Evolutionary conservation across 2,797 vertebrate species (phyloP).

Genomic region (Onychomys leucogaster): DNA sequence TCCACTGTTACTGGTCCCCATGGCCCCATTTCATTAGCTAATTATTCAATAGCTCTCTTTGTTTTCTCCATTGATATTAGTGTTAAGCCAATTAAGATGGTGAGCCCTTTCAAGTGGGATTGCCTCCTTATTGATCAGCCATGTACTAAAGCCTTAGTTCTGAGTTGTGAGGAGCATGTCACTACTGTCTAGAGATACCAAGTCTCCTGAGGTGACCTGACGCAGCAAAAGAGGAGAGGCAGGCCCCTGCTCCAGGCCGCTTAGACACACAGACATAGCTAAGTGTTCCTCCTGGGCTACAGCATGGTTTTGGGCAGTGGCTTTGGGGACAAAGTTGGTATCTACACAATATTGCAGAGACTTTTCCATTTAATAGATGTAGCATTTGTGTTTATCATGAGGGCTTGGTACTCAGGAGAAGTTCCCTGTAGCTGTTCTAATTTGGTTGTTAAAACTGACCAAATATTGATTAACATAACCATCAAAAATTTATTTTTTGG

Average conservation of each 20-base stretch:
- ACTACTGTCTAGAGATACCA: not conserved
- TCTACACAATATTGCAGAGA: not conserved
- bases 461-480: not conserved
- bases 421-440: not conserved
- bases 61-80: not conserved
- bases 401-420: not conserved
- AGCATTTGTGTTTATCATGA: not conserved
- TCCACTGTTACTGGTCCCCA: not conserved
- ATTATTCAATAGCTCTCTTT: not conserved
- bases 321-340: not conserved
- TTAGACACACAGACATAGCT: not conserved
- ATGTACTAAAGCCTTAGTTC: not conserved
- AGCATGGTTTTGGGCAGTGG: not conserved
- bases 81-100: conserved; percentile 51
- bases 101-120: conserved; percentile 32
- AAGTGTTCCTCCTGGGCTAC: not conserved
- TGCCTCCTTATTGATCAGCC: not conserved
- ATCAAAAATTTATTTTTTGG: not conserved
- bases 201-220: not conserved
- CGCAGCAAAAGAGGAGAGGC: not conserved
- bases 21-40: not conserved
- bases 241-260: not conserved
- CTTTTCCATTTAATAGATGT: not conserved
- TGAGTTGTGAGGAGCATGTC: not conserved
- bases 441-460: conserved; percentile 31